These are phyloP conservation scores for Hirudo medicinalis DNA, from an alignment of 1,140 invertebrate species.

Conservation along the genomic window DNA sequence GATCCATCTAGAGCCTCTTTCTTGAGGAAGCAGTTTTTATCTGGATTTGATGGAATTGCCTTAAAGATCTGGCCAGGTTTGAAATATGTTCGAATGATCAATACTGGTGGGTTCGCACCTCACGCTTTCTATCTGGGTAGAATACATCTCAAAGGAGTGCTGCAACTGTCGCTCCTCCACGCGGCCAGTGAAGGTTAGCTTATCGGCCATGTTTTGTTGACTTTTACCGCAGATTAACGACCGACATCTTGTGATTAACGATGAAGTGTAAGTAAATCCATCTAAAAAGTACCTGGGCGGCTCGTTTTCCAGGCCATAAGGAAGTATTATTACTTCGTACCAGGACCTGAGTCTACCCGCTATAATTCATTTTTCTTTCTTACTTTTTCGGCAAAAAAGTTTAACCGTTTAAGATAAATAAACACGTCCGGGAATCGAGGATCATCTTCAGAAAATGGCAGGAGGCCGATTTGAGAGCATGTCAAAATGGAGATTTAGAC, in stretches of 20 bases:
- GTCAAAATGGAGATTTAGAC: too few species aligned
- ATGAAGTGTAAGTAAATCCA: background rate
- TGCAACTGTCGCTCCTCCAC: conserved; percentile 18
- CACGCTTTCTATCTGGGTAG: conserved; percentile 11
- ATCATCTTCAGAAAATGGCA: too few species aligned
- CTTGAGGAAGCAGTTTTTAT: conserved; percentile 12
- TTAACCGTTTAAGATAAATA: too few species aligned
- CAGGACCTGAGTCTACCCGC: too few species aligned
- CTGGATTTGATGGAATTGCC: conserved; percentile 8
- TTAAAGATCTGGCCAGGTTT: conserved; percentile 17
- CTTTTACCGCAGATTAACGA: too few species aligned
- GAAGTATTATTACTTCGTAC: too few species aligned
- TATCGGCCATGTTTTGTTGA: background rate
- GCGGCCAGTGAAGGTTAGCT: conserved; percentile 21
- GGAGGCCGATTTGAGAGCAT: too few species aligned
- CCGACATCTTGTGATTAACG: background rate
- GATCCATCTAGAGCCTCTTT: conserved; percentile 9
- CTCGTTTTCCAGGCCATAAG: too few species aligned
- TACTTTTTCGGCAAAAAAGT: too few species aligned
- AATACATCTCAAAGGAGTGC: conserved; percentile 17
- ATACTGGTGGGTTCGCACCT: conserved; percentile 19
- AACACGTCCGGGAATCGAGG: too few species aligned
- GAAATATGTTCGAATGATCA: conserved; percentile 18
- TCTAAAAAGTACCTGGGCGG: too few species aligned
- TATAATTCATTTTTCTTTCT: too few species aligned